These are phyloP conservation scores for Sycophila sp. DNA, from an alignment of 1,140 invertebrate genomes.

Conservation along the genomic window DNA sequence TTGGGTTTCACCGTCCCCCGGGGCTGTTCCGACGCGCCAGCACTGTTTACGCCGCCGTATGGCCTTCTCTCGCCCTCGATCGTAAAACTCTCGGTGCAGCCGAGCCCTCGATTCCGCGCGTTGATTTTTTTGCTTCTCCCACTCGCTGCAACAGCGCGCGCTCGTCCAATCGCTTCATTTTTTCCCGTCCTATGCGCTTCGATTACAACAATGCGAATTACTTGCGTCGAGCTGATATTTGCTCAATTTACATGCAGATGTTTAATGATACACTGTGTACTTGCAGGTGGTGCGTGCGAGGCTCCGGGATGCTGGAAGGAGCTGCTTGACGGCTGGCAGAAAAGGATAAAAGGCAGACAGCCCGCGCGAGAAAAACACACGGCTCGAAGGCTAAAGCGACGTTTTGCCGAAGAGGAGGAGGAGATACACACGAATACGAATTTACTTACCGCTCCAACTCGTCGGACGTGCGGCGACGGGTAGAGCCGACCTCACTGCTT, in stretches of 20 bases:
- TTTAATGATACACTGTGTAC: slow-evolving; percentile 7
- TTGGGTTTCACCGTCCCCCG: slow-evolving; percentile 46
- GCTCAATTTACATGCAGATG: background rate
- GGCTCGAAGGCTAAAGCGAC: background rate
- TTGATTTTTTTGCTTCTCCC: background rate
- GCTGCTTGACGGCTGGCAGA: background rate
- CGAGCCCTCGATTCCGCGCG: background rate
- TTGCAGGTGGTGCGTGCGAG: slow-evolving; percentile 4
- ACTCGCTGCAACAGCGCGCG: background rate
- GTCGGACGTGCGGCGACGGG: slow-evolving; percentile 38
- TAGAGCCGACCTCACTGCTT: slow-evolving; percentile 27
- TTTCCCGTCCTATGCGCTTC: too few relatives aligned
- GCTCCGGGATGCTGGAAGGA: too few relatives aligned
- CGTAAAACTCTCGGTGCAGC: too few relatives aligned
- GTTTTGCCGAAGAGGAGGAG: background rate
- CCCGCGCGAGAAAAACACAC: background rate
- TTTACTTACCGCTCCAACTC: slow-evolving; percentile 29
- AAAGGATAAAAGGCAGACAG: background rate
- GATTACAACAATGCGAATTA: too few relatives aligned
- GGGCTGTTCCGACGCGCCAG: slow-evolving; percentile 12
- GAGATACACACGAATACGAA: background rate
- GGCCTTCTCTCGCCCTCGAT: background rate
- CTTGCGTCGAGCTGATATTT: background rate
- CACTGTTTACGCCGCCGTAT: background rate
- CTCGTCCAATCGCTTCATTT: too few relatives aligned